These are phyloP conservation scores for Clarias magur DNA, from an alignment of 2,113 vertebrate genomes.

Conservation along the genomic window DNA sequence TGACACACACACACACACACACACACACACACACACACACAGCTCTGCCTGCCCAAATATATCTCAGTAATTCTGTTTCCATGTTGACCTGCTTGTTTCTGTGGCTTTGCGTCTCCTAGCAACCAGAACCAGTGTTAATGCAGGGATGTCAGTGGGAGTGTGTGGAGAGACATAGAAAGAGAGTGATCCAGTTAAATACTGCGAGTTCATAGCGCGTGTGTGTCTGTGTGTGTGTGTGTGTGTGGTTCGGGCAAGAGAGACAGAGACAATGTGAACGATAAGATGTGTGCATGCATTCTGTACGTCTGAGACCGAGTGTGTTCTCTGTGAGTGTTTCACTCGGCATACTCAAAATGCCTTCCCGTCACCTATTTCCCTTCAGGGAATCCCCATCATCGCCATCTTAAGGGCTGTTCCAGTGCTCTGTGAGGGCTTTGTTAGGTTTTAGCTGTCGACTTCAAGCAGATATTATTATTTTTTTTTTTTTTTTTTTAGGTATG, in stretches of 20 bases:
- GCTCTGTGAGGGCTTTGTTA: background rate
- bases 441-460: background rate
- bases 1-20: background rate
- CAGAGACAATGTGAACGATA: constrained; percentile 20
- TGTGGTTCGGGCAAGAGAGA: background rate
- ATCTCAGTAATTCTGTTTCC: constrained; percentile 64
- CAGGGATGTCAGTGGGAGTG: constrained; percentile 71
- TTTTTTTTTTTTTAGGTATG: too few species aligned
- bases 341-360: constrained; percentile 36
- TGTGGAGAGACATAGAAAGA: constrained; percentile 58
- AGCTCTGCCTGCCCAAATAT: constrained; percentile 53
- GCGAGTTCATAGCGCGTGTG: constrained; percentile 53
- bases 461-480: too few species aligned
- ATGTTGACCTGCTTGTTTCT: constrained; percentile 68
- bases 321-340: background rate
- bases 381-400: background rate
- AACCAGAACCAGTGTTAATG: constrained; percentile 76
- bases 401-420: background rate
- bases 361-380: constrained; percentile 46
- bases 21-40: constrained; percentile 41
- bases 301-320: constrained; percentile 21
- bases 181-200: constrained; percentile 42
- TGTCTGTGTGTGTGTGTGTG: background rate
- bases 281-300: constrained; percentile 18
- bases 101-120: constrained; percentile 74